A percentile compares a stretch with the other conserved stretches of the same genome.
These are phyloP conservation scores for Lacanobia oleracea DNA, from an alignment of 2,888 invertebrate species.

Conservation along the genomic window DNA sequence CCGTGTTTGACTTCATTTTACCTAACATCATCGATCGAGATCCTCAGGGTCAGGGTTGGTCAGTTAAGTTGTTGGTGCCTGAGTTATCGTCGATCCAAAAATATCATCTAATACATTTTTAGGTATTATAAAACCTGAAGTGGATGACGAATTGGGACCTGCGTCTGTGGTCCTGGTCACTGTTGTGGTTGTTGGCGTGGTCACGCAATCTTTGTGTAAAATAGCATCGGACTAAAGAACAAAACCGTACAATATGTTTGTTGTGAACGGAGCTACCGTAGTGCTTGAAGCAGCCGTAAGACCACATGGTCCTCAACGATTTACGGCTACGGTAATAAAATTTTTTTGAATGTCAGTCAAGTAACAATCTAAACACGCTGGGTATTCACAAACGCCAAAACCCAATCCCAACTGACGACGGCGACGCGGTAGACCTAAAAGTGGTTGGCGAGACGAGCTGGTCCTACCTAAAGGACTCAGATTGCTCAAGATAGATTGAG, in stretches of 20 bases:
- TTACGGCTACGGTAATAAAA: slow-evolving; percentile 40
- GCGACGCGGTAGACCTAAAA: too few species aligned
- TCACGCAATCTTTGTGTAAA: slow-evolving; percentile 29
- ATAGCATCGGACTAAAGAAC: too few species aligned
- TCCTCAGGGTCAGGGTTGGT: slow-evolving; percentile 35
- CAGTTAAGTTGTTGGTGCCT: background rate
- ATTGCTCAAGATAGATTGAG: too few species aligned
- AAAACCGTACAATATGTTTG: background rate
- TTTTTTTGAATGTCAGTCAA: background rate
- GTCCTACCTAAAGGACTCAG: too few species aligned
- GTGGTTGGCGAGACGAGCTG: too few species aligned
- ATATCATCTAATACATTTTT: slow-evolving; percentile 35
- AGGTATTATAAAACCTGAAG: slow-evolving; percentile 38
- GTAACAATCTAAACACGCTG: too few species aligned
- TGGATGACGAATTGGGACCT: slow-evolving; percentile 11
- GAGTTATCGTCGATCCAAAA: slow-evolving; percentile 32
- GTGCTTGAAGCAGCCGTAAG: slow-evolving; percentile 21
- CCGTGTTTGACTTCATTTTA: slow-evolving; percentile 16
- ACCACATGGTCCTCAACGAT: slow-evolving; percentile 34
- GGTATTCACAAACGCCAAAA: too few species aligned
- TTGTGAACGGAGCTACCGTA: too few species aligned
- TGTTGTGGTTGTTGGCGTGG: slow-evolving; percentile 1
- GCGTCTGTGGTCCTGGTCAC: slow-evolving; percentile 10
- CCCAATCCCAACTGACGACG: too few species aligned
- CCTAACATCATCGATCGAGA: slow-evolving; percentile 46